phyloP scores from a whole-genome alignment of 2,113 vertebrate species.

The Brachypteracias leptosomus region DNA sequence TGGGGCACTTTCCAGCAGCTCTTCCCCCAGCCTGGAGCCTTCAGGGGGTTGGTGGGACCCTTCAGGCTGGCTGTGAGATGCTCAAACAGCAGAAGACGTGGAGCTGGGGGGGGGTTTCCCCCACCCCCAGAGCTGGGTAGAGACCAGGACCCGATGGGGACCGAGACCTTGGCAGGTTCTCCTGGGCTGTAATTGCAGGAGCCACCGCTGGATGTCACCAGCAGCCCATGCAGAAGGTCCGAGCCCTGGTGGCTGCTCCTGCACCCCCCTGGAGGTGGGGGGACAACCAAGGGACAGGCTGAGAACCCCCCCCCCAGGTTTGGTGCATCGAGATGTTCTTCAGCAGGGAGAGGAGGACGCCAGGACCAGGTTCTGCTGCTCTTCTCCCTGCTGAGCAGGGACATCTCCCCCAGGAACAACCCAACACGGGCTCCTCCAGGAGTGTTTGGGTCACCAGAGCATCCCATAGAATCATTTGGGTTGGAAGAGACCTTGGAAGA shows the following conservation, averaged over 20 bases:
- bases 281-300: background rate
- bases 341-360: background rate
- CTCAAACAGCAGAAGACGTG: fast-evolving
- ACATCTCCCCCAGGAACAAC: background rate
- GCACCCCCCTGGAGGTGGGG: no score
- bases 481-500: background rate
- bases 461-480: background rate
- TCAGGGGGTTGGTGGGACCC: background rate
- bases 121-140: fast-evolving
- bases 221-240: background rate
- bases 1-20: background rate
- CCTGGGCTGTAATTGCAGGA: background rate
- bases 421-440: fast-evolving
- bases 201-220: background rate
- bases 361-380: fast-evolving
- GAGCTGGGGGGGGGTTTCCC: fast-evolving
- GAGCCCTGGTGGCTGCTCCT: background rate
- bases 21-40: background rate
- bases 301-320: fast-evolving
- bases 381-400: background rate
- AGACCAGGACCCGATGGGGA: fast-evolving
- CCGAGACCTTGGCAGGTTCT: no score
- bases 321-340: background rate
- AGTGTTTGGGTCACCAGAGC: background rate
- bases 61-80: fast-evolving